Base-by-base conservation (phyloP, 2,888 invertebrate species). In the Lingula anatina region DNA sequence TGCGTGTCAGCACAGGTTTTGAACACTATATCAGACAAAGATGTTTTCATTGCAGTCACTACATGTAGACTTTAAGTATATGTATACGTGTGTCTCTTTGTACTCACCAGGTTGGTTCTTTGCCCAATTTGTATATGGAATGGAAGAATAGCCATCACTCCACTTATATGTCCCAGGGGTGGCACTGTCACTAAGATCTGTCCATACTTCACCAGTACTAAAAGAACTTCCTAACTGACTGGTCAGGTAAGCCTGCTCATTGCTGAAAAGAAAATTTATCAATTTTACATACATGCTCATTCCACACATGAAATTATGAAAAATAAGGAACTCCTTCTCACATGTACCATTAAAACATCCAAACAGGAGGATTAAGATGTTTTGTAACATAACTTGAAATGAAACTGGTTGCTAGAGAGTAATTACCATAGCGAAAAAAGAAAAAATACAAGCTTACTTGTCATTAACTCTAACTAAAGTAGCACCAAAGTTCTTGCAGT, bases 51-150 rank as follows among this genome's bases (percentile, higher is more conserved):
- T n/a, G n/a, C n/a, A n/a, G n/a, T n/a, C n/a, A n/a, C n/a, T n/a
- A n/a, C n/a, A n/a, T n/a, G n/a, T n/a, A n/a, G n/a, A n/a, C n/a
- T n/a, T n/a, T n/a, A n/a, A n/a, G n/a, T n/a, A n/a, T n/a, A n/a
- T n/a, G n/a, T n/a, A n/a, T n/a, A n/a, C n/a, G n/a, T n/a, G n/a
- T n/a, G n/a, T n/a, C n/a, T n/a, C n/a, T n/a, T n/a, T n/a, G n/a
- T n/a, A n/a, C n/a, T 46, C 47, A 64, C 65, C 63, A 51, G 68
- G 68, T 55, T 61, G 57, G 3, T 56, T 48, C 7, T 44, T 46
- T 9, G 56, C 66, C 68, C 68, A 68, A 51, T 65, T 61, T 15
- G 66, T 59, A 41, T 53, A 62, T 0, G 38, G 41, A 1, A 65
- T 43, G 21, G 52, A 46, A 18, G 51, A 21, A 9, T 41, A 40